Conservation (phyloP, 2,888 invertebrate species). For the Dicyrtoma fusca region DNA sequence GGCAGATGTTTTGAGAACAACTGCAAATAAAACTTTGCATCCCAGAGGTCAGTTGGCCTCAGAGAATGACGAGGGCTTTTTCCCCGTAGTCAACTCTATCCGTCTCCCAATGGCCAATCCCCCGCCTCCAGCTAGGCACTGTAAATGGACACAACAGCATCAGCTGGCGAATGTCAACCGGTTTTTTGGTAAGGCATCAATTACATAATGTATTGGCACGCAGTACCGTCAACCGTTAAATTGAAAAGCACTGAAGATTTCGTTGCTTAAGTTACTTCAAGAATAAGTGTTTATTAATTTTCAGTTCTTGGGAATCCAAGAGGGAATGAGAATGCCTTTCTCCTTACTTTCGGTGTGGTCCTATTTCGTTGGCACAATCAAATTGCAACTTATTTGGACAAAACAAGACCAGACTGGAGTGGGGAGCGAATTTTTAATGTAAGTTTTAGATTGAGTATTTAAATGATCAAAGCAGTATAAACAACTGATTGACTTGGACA, state of each 20-base stretch:
- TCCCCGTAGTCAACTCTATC: slow-evolving; percentile 64
- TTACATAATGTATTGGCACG: neutral
- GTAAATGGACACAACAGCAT: slow-evolving; percentile 59
- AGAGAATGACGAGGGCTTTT: slow-evolving; percentile 60
- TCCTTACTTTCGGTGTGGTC: slow-evolving; percentile 64
- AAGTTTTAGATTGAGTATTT: slow-evolving; percentile 2
- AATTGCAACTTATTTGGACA: slow-evolving; percentile 60
- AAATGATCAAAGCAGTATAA: too few species aligned
- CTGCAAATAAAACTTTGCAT: slow-evolving; percentile 62
- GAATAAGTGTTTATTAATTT: neutral
- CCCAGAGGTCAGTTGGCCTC: slow-evolving; percentile 62
- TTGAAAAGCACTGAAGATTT: neutral
- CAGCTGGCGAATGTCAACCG: slow-evolving; percentile 62
- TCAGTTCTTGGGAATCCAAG: slow-evolving; percentile 64
- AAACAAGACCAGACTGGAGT: slow-evolving; percentile 60
- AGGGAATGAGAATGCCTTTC: slow-evolving; percentile 65
- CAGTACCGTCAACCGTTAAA: neutral
- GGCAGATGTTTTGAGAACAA: slow-evolving; percentile 64
- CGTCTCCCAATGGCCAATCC: slow-evolving; percentile 66
- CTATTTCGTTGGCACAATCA: slow-evolving; percentile 66
- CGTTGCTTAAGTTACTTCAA: too few species aligned
- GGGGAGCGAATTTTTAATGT: slow-evolving; percentile 63
- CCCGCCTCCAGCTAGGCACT: slow-evolving; percentile 64
- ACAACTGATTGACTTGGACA: too few species aligned
- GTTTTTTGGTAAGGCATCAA: slow-evolving; percentile 63